phyloP scores from a whole-genome alignment of 2,797 vertebrate genomes.

The Channa striata region DNA sequence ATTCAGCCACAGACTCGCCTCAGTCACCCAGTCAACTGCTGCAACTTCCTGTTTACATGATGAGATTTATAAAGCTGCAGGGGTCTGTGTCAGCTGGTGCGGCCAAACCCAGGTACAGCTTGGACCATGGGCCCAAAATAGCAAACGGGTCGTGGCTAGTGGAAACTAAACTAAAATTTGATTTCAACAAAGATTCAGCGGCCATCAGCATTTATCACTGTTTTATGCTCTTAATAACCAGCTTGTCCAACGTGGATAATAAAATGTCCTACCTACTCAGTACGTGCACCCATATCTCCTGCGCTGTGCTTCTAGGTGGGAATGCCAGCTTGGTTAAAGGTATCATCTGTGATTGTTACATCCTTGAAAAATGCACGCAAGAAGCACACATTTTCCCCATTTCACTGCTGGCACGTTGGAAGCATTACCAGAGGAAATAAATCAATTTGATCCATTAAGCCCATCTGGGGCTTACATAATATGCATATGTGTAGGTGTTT shows the following conservation, averaged over 20 bases:
- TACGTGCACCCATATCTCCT: neutral
- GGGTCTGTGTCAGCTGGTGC: conserved; percentile 43
- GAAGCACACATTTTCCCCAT: conserved; percentile 58
- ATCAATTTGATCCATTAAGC: conserved; percentile 69
- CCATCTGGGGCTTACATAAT: conserved; percentile 74
- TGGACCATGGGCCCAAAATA: conserved; percentile 5
- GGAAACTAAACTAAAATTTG: neutral
- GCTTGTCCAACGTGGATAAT: neutral
- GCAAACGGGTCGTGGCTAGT: neutral
- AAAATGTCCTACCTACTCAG: neutral
- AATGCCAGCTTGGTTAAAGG: conserved; percentile 25
- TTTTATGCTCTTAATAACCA: neutral
- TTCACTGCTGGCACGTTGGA: conserved; percentile 56
- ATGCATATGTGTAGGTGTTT: conserved; percentile 68
- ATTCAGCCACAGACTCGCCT: conserved; percentile 10
- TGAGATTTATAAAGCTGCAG: conserved; percentile 44
- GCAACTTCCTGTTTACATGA: conserved; percentile 58
- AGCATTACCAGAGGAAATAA: conserved; percentile 59
- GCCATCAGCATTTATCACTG: neutral
- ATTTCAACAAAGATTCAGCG: neutral
- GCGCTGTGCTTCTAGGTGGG: conserved; percentile 5
- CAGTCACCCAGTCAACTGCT: conserved; percentile 34
- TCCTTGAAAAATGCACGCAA: conserved; percentile 30
- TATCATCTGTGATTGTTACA: conserved; percentile 42
- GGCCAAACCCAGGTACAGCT: conserved; percentile 34